phyloP scores from a whole-genome alignment of 2,113 vertebrate genomes.

The Microcebus jonahi region DNA sequence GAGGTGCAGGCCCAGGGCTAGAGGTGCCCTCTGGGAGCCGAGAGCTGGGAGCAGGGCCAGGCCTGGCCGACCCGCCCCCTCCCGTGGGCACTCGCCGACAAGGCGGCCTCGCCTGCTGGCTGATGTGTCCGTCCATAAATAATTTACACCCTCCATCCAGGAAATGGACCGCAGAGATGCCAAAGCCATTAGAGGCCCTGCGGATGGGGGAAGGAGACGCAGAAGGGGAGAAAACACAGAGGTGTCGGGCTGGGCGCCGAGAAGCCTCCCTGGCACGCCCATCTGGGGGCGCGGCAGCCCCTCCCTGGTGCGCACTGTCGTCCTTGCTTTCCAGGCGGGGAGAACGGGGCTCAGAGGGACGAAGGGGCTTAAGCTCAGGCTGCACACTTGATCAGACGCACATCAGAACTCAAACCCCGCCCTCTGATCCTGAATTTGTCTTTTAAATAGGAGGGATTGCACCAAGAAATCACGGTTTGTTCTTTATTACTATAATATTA shows the following conservation, averaged over 20 bases:
- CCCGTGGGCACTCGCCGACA: neutral
- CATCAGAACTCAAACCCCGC: neutral
- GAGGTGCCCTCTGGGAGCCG: neutral
- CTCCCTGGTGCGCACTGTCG: neutral
- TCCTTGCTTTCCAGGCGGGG: neutral
- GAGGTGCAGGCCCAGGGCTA: neutral
- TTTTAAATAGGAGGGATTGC: neutral
- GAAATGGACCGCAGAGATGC: conserved; percentile 46
- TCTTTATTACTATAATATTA: neutral
- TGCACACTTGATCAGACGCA: neutral
- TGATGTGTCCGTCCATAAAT: conserved; percentile 81
- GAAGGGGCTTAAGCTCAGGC: neutral
- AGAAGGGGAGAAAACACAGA: neutral
- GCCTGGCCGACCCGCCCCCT: neutral
- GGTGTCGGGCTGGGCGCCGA: neutral
- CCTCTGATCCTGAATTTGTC: neutral
- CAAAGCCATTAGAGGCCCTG: conserved; percentile 71
- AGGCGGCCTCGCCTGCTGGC: conserved; percentile 36
- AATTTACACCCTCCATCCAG: conserved; percentile 84
- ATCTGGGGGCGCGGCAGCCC: neutral
- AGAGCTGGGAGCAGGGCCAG: neutral
- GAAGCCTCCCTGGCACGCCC: neutral
- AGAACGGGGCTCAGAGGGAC: neutral
- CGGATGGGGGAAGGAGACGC: conserved; percentile 33
- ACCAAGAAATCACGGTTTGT: neutral